Conservation (phyloP, 1,140 invertebrate genomes). For the Sminthurides bifidus region DNA sequence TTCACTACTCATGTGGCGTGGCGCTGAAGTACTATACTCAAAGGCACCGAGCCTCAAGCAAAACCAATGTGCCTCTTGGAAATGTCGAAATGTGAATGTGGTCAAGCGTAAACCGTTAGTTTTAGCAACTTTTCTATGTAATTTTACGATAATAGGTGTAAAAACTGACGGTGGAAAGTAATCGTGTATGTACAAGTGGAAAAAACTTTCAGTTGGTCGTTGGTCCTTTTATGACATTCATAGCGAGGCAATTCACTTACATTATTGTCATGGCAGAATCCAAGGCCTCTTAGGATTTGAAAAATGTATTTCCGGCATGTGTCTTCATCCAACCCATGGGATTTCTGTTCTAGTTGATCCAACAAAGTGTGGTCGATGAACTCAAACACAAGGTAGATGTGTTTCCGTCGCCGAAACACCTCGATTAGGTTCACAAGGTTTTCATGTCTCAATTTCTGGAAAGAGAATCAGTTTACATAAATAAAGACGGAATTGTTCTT, state of each 20-base stretch:
- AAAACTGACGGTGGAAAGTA: neutral
- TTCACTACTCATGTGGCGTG: no score
- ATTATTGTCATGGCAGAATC: slow-evolving; percentile 72
- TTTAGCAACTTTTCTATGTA: slow-evolving; percentile 2
- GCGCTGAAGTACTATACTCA: no score
- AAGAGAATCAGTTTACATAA: slow-evolving; percentile 29
- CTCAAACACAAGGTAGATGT: slow-evolving; percentile 79
- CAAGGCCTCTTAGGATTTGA: slow-evolving; percentile 69
- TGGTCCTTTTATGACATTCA: neutral
- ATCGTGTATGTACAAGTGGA: neutral
- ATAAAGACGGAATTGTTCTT: neutral
- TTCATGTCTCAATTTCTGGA: slow-evolving; percentile 71
- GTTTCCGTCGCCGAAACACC: slow-evolving; percentile 67
- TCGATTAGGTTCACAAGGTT: slow-evolving; percentile 80
- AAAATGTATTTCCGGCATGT: slow-evolving; percentile 59
- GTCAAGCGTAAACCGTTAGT: no score
- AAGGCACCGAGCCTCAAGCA: no score
- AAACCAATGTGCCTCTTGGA: no score
- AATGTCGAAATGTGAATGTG: no score
- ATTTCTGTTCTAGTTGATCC: slow-evolving; percentile 62
- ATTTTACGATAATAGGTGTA: no score
- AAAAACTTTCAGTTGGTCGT: no score
- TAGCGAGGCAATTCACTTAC: slow-evolving; percentile 43
- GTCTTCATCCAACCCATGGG: slow-evolving; percentile 56
- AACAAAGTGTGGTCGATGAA: slow-evolving; percentile 74